Evolutionary conservation across 2,797 vertebrate genomes (phyloP), one percentile per base, ranked within the genome.

Genomic region (Scolopax bukidnonensis): DNA sequence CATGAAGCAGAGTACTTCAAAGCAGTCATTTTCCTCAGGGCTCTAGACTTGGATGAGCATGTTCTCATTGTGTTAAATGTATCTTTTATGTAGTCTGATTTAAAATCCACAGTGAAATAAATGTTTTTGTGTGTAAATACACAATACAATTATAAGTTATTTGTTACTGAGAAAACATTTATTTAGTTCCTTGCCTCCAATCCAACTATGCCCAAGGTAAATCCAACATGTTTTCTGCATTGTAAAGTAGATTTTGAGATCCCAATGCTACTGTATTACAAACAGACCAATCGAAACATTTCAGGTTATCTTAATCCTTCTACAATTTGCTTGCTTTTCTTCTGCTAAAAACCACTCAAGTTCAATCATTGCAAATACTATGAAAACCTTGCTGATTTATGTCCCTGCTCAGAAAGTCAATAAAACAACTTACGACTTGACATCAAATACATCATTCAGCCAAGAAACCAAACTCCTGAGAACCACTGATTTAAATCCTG

Each of bases 351-450:
- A 41, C 79, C 51, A 90, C 54, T 90, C 43, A 59, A 83, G 25
- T 67, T 85, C 40, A 89, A 68, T 85, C 83, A 91, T 32, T 89
- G 38, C 24, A 89, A 95, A 81, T 61, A 38, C 54, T 75, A 18
- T 84, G 80, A 97, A 93, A 96, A 69, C 15, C 21, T 71, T 68
- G 19, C 11, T 94, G 81, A 96, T 96, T 79, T 90, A 93, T 95
- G 76, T 82, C 43, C 92, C 64, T 85, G 16, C 77, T 92, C 57
- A 8, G 43, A 93, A 96, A 95, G 70, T 88, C 88, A 74, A 88
- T 94, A 67, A 92, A 93, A 84, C 24, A 92, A 60, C 36, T 60
- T 76, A 84, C 3, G 64, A 69, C 36, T 83, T 95, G 74, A 80
- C 80, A 94, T 88, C 76, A 53, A 87, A 54, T 21, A 85, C n/a